These are phyloP conservation scores for Drosophila acutilabella DNA, from an alignment of 2,888 invertebrate genomes.

Conservation along the genomic window DNA sequence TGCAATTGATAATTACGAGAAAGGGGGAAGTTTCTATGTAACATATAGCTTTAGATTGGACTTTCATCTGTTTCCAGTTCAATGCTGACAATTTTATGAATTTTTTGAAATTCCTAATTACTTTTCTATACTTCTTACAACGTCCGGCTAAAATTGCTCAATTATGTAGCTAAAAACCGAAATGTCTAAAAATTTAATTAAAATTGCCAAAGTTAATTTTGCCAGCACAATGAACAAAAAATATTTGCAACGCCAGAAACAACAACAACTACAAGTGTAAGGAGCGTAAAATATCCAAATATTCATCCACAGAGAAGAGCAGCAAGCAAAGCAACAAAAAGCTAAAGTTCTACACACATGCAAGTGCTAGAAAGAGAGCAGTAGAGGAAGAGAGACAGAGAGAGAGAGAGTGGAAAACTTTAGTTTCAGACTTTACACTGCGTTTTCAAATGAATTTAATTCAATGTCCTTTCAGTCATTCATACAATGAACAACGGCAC, in stretches of 20 bases:
- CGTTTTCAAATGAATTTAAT: slow-evolving; percentile 79
- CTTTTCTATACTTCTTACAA: slow-evolving; percentile 21
- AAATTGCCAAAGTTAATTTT: slow-evolving; percentile 77
- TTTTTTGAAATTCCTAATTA: slow-evolving; percentile 38
- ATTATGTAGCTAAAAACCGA: slow-evolving; percentile 62
- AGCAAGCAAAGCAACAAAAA: slow-evolving; percentile 28
- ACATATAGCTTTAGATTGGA: neutral
- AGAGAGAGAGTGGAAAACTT: slow-evolving; percentile 42
- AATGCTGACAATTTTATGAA: slow-evolving; percentile 32
- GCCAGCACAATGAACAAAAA: slow-evolving; percentile 42
- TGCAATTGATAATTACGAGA: neutral
- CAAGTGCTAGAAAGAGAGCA: neutral
- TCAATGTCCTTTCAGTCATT: slow-evolving; percentile 80
- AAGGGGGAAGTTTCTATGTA: neutral
- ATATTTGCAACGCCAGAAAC: slow-evolving; percentile 33
- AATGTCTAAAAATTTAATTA: slow-evolving; percentile 76
- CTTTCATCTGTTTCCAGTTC: neutral
- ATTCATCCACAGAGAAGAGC: slow-evolving; percentile 46
- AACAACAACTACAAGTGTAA: slow-evolving; percentile 40
- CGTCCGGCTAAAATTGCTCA: slow-evolving; percentile 42
- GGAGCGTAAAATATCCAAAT: slow-evolving; percentile 71
- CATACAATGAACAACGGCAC: slow-evolving; percentile 66
- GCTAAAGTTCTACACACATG: slow-evolving; percentile 32
- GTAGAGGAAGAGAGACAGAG: slow-evolving; percentile 3
- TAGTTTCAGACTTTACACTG: slow-evolving; percentile 66